Conservation (phyloP, 2,888 invertebrate species). For the Apocheima hispidaria region DNA sequence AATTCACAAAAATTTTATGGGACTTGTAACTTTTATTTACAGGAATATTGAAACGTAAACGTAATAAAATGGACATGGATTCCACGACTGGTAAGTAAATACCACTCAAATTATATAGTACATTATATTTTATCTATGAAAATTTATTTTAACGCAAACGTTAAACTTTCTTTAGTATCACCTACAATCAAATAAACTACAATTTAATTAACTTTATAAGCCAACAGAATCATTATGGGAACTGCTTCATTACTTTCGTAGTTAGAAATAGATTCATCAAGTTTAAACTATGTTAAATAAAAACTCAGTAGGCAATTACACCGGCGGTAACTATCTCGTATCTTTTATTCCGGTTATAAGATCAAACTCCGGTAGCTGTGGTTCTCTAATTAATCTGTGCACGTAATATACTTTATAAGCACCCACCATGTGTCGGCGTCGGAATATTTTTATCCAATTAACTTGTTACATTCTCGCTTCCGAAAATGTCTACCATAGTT, state of each 20-base stretch:
- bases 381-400: conserved; percentile 74
- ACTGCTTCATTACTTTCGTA: conserved; percentile 33
- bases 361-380: conserved; percentile 63
- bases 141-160: conserved; percentile 1
- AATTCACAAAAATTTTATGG: too few species aligned
- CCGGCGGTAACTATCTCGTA: conserved; percentile 50
- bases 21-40: too few species aligned
- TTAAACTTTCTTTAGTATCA: conserved; percentile 9
- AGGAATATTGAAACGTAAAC: background rate
- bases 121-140: conserved; percentile 12
- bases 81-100: background rate
- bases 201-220: conserved; percentile 26
- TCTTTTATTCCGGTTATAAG: conserved; percentile 60
- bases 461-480: conserved; percentile 85
- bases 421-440: conserved; percentile 67
- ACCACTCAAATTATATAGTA: conserved; percentile 15
- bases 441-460: conserved; percentile 81
- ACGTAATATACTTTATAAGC: conserved; percentile 66
- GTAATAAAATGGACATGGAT: background rate
- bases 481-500: conserved; percentile 66
- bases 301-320: conserved; percentile 50
- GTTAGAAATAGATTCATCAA: conserved; percentile 43
- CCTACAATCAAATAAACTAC: conserved; percentile 24
- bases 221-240: conserved; percentile 26
- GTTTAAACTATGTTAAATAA: conserved; percentile 40